A percentile compares a stretch with the other conserved stretches of the same genome.
These are phyloP conservation scores for Brienomyrus brachyistius DNA, from an alignment of 2,113 vertebrate genomes.

Conservation along the genomic window DNA sequence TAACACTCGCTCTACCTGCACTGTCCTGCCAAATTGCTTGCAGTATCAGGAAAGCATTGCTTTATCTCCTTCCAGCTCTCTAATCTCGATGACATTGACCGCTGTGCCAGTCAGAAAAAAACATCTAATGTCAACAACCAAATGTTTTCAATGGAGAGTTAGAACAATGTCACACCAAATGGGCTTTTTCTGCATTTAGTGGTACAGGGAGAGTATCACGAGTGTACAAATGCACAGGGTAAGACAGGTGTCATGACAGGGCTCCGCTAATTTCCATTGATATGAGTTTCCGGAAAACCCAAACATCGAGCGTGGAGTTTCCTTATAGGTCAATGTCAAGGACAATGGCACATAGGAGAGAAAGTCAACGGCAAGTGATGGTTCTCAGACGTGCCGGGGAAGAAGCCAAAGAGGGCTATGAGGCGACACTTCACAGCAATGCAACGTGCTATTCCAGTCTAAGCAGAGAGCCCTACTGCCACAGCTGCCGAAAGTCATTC, in stretches of 20 bases:
- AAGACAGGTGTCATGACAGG: background rate
- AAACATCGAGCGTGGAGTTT: background rate
- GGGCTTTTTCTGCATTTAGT: background rate
- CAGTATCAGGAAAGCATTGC: conserved; percentile 54
- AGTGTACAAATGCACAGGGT: background rate
- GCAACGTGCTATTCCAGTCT: background rate
- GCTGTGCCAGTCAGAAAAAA: conserved; percentile 9
- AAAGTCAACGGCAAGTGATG: background rate
- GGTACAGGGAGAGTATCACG: background rate
- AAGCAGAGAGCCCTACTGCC: background rate
- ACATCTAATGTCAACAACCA: conserved; percentile 17
- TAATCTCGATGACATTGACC: conserved; percentile 20
- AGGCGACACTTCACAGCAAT: background rate
- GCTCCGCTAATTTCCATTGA: background rate
- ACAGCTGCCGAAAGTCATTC: background rate
- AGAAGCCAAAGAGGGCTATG: background rate
- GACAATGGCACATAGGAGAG: background rate
- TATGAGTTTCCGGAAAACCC: background rate
- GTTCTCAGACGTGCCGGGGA: background rate
- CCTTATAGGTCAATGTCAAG: background rate
- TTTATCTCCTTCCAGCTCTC: conserved; percentile 25
- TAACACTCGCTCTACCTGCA: conserved; percentile 25
- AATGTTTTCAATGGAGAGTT: background rate
- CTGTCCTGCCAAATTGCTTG: conserved; percentile 29
- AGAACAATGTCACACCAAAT: background rate